phyloP scores from a whole-genome alignment of 2,888 invertebrate genomes.

The Monopis laevigella region DNA sequence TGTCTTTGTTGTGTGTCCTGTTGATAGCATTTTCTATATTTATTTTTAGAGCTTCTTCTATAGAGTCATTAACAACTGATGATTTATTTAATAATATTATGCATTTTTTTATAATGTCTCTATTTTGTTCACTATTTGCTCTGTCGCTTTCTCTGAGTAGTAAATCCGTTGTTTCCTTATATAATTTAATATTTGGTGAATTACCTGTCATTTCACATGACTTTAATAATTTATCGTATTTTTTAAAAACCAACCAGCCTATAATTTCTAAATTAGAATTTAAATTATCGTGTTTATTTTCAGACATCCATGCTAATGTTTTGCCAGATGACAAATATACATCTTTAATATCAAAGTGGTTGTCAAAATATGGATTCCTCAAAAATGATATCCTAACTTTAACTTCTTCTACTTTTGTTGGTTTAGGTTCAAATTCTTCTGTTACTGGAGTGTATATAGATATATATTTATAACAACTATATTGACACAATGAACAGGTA shows the following conservation, averaged over 20 bases:
- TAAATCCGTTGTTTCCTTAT: conserved; percentile 35
- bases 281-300: conserved; percentile 50
- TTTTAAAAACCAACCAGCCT: conserved; percentile 73
- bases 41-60: conserved; percentile 56
- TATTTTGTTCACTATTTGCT: conserved; percentile 24
- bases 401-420: conserved; percentile 63
- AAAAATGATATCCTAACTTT: conserved; percentile 82
- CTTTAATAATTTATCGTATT: conserved; percentile 61
- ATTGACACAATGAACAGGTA: conserved; percentile 72
- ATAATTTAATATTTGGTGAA: conserved; percentile 32
- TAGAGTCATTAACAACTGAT: conserved; percentile 26
- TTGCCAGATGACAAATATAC: conserved; percentile 81
- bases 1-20: conserved; percentile 64
- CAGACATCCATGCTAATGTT: conserved; percentile 74
- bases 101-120: conserved; percentile 30
- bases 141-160: conserved; percentile 29
- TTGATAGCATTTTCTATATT: conserved; percentile 64
- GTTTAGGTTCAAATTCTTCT: conserved; percentile 23
- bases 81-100: conserved; percentile 27
- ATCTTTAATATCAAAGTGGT: conserved; percentile 87
- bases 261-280: conserved; percentile 69
- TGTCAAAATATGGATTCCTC: conserved; percentile 85
- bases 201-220: conserved; percentile 31
- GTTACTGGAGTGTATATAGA: conserved; percentile 30
- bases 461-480: conserved; percentile 79